Evolutionary conservation across 1,140 invertebrate species (phyloP), one percentile per base, ranked within the genome.

Genomic region (Micrasema minimum): DNA sequence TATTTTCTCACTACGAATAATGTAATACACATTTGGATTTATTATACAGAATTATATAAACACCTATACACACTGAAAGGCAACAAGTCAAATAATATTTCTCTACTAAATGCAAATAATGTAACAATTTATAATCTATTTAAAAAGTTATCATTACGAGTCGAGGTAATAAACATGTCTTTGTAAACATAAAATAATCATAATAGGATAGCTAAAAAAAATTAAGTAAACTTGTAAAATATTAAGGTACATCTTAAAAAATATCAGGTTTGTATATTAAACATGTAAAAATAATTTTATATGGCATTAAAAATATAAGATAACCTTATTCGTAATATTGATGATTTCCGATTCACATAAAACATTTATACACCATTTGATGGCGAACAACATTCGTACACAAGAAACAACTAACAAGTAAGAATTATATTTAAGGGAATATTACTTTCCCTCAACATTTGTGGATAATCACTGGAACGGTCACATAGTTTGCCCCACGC

Each of bases 291-390:
- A 59, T 59, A 59, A 59, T 38, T 59, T 59, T 59, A 35, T 59
- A 38, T 59, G 55, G 55, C 55, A 59, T 59, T 59, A 59, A 38
- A 31, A 59, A 59, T 41, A 59, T 18, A 59, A 20, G 7, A 38
- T 38, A 59, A 59, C 18, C 55, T 59, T 41, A 59, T n/a, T 55
- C 12, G 14, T 38, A 59, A 59, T 18, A 38, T 43, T 41, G 22
- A 41, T 59, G 55, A 43, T 41, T 41, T 59, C 38, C 18, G 55
- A 43, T 41, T 41, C 38, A 59, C 18, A 59, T 59, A 41, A 22
- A 59, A 59, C 55, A 59, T 59, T 59, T 59, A 59, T 20, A 64
- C 43, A 46, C 59, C 59, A 64, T 64, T 64, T 64, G n/a, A 64
- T 64, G 59, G 59, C 9, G 59, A 64, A 64, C 43, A 64, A 64